Evolutionary conservation across 2,797 vertebrate genomes (phyloP).

Genomic region (Alfaro cultratus): DNA sequence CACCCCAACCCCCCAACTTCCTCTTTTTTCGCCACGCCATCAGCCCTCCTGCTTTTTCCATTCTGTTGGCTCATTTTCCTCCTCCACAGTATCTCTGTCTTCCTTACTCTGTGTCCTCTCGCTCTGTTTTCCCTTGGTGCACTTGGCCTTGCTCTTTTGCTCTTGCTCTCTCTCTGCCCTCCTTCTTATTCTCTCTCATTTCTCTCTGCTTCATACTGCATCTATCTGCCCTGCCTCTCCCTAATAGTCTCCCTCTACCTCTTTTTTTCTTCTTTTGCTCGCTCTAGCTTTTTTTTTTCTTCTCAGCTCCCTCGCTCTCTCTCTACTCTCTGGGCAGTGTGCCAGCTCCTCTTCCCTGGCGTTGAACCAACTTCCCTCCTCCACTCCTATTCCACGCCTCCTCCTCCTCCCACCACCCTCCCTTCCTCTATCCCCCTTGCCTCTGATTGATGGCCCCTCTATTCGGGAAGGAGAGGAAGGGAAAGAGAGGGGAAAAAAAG

Average conservation of each 20-base stretch:
- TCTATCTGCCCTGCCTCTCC: conserved; percentile 58
- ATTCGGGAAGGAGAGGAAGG: conserved; percentile 78
- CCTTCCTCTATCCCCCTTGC: conserved; percentile 64
- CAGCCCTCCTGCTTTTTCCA: conserved; percentile 43
- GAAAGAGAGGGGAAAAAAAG: conserved; percentile 51
- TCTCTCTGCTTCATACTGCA: conserved; percentile 54
- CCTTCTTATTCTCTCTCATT: conserved; percentile 54
- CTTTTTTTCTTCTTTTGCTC: conserved; percentile 57
- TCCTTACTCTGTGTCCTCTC: conserved; percentile 39
- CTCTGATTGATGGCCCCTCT: conserved; percentile 83
- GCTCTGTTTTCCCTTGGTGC: conserved; percentile 55
- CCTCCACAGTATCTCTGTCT: conserved; percentile 49
- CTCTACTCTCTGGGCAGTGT: conserved; percentile 68
- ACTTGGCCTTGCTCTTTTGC: conserved; percentile 61
- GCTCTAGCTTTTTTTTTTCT: conserved; percentile 47
- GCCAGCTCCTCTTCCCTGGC: conserved; percentile 77
- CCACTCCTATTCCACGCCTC: conserved; percentile 36
- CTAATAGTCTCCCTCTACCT: conserved; percentile 45
- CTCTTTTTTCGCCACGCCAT: conserved; percentile 45
- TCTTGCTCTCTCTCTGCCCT: conserved; percentile 50
- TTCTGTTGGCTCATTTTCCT: conserved; percentile 57
- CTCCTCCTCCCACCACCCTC: conserved; percentile 32
- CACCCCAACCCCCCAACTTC: conserved; percentile 10
- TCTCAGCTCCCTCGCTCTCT: conserved; percentile 28
- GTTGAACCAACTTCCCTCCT: conserved; percentile 65